phyloP scores from a whole-genome alignment of 2,113 vertebrate species.

The Typhlomys cinereus region DNA sequence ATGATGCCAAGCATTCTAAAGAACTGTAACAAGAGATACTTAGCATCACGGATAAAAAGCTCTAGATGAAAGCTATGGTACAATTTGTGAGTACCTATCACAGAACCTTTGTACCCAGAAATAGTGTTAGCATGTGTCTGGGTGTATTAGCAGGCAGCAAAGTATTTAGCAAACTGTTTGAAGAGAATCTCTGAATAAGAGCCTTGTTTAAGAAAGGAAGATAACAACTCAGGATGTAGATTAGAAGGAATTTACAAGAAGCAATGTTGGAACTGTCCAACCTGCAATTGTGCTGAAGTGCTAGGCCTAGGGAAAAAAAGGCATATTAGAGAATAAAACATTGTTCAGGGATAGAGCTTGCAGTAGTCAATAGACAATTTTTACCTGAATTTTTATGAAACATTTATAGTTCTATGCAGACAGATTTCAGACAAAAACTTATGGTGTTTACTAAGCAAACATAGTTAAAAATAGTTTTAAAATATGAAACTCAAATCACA shows the following conservation, averaged over 20 bases:
- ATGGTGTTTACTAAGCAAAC: neutral
- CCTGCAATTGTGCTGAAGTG: neutral
- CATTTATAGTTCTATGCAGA: neutral
- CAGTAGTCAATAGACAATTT: neutral
- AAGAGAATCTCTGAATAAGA: neutral
- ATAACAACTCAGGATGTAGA: neutral
- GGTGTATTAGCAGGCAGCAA: neutral
- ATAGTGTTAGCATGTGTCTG: neutral
- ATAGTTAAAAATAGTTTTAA: neutral
- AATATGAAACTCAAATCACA: neutral
- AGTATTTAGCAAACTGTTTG: neutral
- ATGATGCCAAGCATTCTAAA: neutral
- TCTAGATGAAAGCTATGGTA: conserved; percentile 6
- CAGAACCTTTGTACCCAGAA: neutral
- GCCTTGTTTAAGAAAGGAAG: neutral
- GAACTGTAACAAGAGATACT: neutral
- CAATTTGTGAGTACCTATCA: neutral
- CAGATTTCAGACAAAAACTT: neutral
- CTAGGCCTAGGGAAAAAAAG: neutral
- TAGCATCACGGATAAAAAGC: neutral
- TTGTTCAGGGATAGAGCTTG: neutral
- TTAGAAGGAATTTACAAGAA: neutral
- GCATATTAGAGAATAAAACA: neutral
- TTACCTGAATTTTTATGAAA: neutral
- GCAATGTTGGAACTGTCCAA: neutral